A percentile compares a stretch with the other conserved stretches of the same genome.
phyloP scores from a whole-genome alignment of 1,140 invertebrate genomes.

The Euglossa dilemma region DNA sequence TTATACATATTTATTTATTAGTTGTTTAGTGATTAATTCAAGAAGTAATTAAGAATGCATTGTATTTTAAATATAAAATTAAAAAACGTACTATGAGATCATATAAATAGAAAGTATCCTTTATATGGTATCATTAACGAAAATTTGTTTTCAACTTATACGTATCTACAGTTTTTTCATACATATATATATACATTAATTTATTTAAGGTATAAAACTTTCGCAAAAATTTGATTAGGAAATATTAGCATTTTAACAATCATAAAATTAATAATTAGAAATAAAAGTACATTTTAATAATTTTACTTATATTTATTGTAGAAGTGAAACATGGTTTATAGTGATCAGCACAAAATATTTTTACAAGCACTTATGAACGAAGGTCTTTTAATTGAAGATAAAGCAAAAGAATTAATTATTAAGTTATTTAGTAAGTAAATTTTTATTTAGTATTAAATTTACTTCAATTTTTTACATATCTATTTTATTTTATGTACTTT shows the following conservation, averaged over 20 bases:
- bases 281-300: slow-evolving; percentile 2
- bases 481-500: neutral
- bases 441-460: neutral
- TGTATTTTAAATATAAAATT: neutral
- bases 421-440: slow-evolving; percentile 56
- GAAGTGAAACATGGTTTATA: slow-evolving; percentile 45
- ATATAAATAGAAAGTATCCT: neutral
- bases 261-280: neutral
- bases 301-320: neutral
- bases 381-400: slow-evolving; percentile 44
- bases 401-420: slow-evolving; percentile 33
- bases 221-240: neutral
- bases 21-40: neutral
- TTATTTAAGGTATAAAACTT: neutral
- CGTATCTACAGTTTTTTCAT: neutral
- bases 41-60: neutral
- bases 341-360: slow-evolving; percentile 39
- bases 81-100: neutral
- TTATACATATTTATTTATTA: neutral
- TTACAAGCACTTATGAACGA: slow-evolving; percentile 53
- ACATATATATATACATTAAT: neutral
- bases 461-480: neutral
- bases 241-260: neutral
- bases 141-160: neutral
- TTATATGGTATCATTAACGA: neutral